Conservation (phyloP, 2,888 invertebrate species). For the Hydropsyche betteni region DNA sequence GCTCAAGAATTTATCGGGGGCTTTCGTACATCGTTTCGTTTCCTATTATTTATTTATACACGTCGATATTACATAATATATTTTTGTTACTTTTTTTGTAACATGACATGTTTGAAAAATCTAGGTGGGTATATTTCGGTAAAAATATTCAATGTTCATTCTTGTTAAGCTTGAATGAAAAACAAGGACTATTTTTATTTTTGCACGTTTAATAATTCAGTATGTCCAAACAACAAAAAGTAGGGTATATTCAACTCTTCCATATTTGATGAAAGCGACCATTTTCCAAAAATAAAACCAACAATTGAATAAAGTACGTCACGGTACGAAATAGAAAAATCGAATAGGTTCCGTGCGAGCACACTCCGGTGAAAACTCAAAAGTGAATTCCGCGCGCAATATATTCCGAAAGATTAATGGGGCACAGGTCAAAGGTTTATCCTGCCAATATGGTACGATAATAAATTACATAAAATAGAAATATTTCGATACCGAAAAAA, state of each 20-base stretch:
- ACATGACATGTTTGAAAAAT: too few species aligned
- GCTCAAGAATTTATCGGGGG: slow-evolving; percentile 24
- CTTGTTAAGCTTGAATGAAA: too few species aligned
- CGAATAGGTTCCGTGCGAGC: neutral
- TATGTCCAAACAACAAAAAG: too few species aligned
- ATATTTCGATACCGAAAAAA: slow-evolving; percentile 13
- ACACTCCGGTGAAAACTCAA: slow-evolving; percentile 13
- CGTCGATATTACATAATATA: neutral
- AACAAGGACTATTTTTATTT: too few species aligned
- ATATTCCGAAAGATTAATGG: slow-evolving; percentile 29
- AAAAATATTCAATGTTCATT: too few species aligned
- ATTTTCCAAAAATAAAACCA: too few species aligned
- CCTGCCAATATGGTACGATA: slow-evolving; percentile 27
- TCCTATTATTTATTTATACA: slow-evolving; percentile 21
- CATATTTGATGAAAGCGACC: too few species aligned
- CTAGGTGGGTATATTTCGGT: too few species aligned
- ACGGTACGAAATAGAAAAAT: neutral
- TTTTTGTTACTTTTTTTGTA: too few species aligned
- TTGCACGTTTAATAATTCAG: too few species aligned
- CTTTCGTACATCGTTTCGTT: neutral
- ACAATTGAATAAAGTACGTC: too few species aligned
- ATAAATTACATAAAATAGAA: slow-evolving; percentile 31
- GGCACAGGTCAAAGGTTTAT: slow-evolving; percentile 28
- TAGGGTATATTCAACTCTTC: too few species aligned
- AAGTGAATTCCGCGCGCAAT: slow-evolving; percentile 22